Percentiles rank a stretch among this genome's conserved stretches.
phyloP scores from a whole-genome alignment of 1,140 invertebrate species.

The Macrocentrus cingulum region DNA sequence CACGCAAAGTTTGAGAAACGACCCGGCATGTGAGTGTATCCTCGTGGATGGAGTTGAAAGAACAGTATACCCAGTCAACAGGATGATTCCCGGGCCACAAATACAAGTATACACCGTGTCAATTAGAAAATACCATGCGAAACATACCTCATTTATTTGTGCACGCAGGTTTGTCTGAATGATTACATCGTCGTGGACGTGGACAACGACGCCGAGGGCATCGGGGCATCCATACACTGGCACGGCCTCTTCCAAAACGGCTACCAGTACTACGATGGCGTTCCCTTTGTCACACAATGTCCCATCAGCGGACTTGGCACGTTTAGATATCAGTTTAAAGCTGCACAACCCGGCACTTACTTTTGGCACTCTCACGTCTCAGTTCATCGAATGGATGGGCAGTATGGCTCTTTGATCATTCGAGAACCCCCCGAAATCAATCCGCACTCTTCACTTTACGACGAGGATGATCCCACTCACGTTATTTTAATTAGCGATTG shows the following conservation, averaged over 20 bases:
- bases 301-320: constrained; percentile 47
- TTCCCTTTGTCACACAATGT: constrained; percentile 62
- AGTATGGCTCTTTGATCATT: constrained; percentile 31
- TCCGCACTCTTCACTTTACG: constrained; percentile 39
- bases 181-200: constrained; percentile 60
- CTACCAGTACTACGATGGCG: constrained; percentile 61
- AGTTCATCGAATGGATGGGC: constrained; percentile 39
- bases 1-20: constrained; percentile 45
- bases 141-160: background rate
- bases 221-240: constrained; percentile 39
- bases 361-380: constrained; percentile 59
- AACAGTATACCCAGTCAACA: constrained; percentile 61
- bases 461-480: constrained; percentile 60
- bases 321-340: constrained; percentile 51
- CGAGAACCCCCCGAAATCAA: constrained; percentile 23
- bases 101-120: constrained; percentile 52
- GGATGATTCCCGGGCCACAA: constrained; percentile 63
- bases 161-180: constrained; percentile 54
- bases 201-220: constrained; percentile 39
- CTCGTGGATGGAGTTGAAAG: constrained; percentile 61
- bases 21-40: constrained; percentile 61
- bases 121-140: background rate
- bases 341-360: constrained; percentile 52
- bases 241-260: constrained; percentile 37
- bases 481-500: constrained; percentile 76